A percentile compares a stretch with the other conserved stretches of the same genome.
These are phyloP conservation scores for Fragum whitleyi DNA, from an alignment of 2,888 invertebrate species.

Conservation along the genomic window DNA sequence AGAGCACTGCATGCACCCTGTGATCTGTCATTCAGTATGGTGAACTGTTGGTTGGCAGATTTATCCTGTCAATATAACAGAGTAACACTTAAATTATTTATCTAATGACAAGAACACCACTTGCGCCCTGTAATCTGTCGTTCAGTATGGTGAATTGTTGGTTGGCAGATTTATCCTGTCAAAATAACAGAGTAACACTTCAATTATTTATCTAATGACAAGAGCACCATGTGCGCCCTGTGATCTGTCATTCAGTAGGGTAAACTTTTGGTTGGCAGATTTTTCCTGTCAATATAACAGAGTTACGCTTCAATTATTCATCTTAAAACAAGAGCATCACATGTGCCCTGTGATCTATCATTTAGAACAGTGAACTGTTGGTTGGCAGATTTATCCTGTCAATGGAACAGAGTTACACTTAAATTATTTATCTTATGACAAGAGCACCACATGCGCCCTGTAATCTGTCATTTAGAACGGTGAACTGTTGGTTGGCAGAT, in stretches of 20 bases:
- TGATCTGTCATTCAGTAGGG: conserved; percentile 85
- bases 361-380: conserved; percentile 84
- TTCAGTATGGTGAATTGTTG: conserved; percentile 84
- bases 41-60: conserved; percentile 77
- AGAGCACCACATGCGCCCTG: too few species aligned
- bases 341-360: conserved; percentile 85
- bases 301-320: too few species aligned
- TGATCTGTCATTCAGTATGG: conserved; percentile 85
- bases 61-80: conserved; percentile 67
- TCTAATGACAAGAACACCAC: too few species aligned
- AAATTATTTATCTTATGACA: too few species aligned
- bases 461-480: conserved; percentile 85
- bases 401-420: too few species aligned
- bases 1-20: conserved; percentile 84
- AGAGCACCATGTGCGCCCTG: conserved; percentile 84
- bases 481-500: conserved; percentile 77
- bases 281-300: conserved; percentile 67
- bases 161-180: conserved; percentile 67
- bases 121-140: conserved; percentile 85
- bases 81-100: too few species aligned
- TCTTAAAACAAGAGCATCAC: too few species aligned
- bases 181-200: too few species aligned
- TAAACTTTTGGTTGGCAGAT: conserved; percentile 77
- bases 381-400: conserved; percentile 67
- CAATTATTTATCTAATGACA: too few species aligned